Base-by-base conservation (phyloP, 64 coral and sea anemone species). In the Dendrophyllia cribrosa region DNA sequence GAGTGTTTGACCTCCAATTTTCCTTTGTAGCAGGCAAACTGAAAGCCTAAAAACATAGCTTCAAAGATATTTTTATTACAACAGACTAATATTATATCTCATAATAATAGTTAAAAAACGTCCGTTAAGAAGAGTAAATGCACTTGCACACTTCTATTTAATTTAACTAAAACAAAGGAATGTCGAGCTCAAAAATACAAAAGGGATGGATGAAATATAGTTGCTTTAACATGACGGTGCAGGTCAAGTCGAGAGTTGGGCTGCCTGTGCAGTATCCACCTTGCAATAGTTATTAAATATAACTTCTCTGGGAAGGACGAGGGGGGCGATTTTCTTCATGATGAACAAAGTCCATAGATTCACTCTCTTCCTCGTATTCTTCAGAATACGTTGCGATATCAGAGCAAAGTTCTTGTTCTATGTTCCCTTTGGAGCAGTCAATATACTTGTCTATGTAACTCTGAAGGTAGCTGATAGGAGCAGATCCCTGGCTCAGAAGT, bases 401-500 rank as follows among this genome's bases (percentile, higher is more conserved):
- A 55, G 83, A 62, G 22, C 95, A 96, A 52, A 82, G 47, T n/a
- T 92, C 77, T 3, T 66, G 55, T 10, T 8, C 69, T 85, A 93
- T 77, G 66, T 93, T 52, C 45, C 52, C 64, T 11, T 86, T 93
- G 7, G 64, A 34, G 48, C 95, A 97, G 15, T 79, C 63, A 15
- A 97, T 88, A 25, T 91, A 97, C 70, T 78, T 78, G 12, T 93
- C 88, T 46, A 97, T 94, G 56, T 90, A 86, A 48, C 78, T 58
- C 24, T 75, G 49, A 9, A 97, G 88, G 50, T 87, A 97, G 9
- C 52, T 74, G 69, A 94, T 64, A 63, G 95, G 95, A 20, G 95
- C 75, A 2, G 95, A 91, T 7, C 95, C 95, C 22, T 97, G 88
- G 12, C 88, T 81, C 13, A 97, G 72, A 53, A 96, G 71, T 51